Evolutionary conservation across 2,888 invertebrate genomes (phyloP).

Genomic region (Lobophora halterata): DNA sequence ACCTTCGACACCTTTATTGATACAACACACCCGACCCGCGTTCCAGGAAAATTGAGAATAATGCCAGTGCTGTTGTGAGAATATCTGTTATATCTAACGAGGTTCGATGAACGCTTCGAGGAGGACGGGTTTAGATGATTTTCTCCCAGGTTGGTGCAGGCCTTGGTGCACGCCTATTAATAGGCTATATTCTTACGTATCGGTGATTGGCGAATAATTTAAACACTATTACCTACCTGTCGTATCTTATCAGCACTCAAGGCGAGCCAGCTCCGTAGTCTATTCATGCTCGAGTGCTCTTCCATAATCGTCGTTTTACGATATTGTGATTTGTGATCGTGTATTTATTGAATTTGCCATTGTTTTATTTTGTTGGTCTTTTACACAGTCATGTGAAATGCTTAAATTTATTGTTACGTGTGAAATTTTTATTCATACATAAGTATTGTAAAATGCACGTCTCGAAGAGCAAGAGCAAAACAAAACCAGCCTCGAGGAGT

Average conservation of each 20-base stretch:
- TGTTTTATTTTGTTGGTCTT: slow-evolving; percentile 41
- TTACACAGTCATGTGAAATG: slow-evolving; percentile 24
- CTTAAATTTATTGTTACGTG: slow-evolving; percentile 20
- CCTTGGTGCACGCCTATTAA: slow-evolving; percentile 26
- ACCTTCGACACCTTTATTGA: slow-evolving; percentile 43
- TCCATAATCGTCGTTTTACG: slow-evolving; percentile 48
- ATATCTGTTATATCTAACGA: slow-evolving; percentile 13
- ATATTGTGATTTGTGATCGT: slow-evolving; percentile 45
- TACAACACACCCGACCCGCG: slow-evolving; percentile 34
- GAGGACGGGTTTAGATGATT: slow-evolving; percentile 47
- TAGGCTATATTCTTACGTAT: slow-evolving; percentile 26
- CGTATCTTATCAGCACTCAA: slow-evolving; percentile 63
- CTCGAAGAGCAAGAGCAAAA: slow-evolving; percentile 14
- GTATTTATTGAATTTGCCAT: slow-evolving; percentile 40
- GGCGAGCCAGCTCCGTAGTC: slow-evolving; percentile 39
- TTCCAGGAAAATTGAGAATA: slow-evolving; percentile 17
- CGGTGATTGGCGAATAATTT: slow-evolving; percentile 45
- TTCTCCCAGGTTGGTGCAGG: slow-evolving; percentile 61
- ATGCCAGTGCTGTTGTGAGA: slow-evolving; percentile 36
- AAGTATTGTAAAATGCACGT: slow-evolving; percentile 18
- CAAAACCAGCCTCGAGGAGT: slow-evolving; percentile 15
- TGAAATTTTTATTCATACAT: slow-evolving; percentile 13
- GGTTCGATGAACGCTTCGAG: slow-evolving; percentile 59
- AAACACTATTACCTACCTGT: slow-evolving; percentile 37
- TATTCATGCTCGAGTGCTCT: slow-evolving; percentile 49